Conservation (phyloP, 1,140 invertebrate genomes). For the Papilio aristodemus region DNA sequence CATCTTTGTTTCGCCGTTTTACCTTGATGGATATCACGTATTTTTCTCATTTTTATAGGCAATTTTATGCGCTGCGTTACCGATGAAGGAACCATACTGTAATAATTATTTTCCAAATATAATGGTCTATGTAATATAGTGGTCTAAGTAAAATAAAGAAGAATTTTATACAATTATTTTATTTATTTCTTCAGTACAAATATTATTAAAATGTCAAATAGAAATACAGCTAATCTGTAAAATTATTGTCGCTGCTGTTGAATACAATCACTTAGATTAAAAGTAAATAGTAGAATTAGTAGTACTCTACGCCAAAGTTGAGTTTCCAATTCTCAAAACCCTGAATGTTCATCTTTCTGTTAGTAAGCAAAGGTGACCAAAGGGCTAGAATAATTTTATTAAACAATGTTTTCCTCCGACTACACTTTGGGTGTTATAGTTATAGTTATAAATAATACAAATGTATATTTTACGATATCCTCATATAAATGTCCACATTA, state of each 20-base stretch:
- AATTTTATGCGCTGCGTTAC: constrained; percentile 35
- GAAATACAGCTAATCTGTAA: too few species aligned
- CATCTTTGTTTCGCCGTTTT: constrained; percentile 45
- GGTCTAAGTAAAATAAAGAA: too few species aligned
- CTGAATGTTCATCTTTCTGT: background rate
- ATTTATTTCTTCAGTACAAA: background rate
- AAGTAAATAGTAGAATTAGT: too few species aligned
- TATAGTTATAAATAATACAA: too few species aligned
- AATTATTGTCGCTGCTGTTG: too few species aligned
- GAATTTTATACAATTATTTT: background rate
- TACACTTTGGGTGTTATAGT: background rate
- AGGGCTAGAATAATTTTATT: too few species aligned
- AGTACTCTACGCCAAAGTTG: too few species aligned
- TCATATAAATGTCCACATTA: background rate
- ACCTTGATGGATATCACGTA: constrained; percentile 36
- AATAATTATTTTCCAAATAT: background rate
- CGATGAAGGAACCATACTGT: background rate
- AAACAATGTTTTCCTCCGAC: background rate
- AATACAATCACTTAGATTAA: too few species aligned
- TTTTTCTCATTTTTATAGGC: constrained; percentile 26
- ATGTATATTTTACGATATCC: too few species aligned
- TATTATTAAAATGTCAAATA: background rate
- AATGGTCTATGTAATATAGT: background rate
- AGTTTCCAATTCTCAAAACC: too few species aligned
- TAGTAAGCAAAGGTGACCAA: too few species aligned